Conservation (phyloP, 2,888 invertebrate genomes). For the Cephus spinipes region DNA sequence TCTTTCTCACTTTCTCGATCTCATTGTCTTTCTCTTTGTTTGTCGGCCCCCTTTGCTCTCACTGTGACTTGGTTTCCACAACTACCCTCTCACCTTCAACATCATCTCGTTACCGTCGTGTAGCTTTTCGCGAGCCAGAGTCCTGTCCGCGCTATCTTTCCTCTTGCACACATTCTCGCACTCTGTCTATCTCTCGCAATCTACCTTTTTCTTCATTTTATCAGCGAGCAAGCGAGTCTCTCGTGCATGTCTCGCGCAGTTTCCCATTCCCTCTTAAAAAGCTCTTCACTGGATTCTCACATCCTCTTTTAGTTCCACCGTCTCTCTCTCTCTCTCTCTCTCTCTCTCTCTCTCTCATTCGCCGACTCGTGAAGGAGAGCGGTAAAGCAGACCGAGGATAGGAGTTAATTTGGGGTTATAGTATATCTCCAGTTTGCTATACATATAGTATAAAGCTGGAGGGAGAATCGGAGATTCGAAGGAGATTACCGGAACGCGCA, state of each 20-base stretch:
- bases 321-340: no score
- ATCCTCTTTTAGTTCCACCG: neutral
- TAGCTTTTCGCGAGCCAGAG: neutral
- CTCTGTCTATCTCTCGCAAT: neutral
- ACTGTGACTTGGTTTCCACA: neutral
- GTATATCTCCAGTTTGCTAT: neutral
- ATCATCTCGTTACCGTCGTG: neutral
- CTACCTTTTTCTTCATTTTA: neutral
- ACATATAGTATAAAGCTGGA: neutral
- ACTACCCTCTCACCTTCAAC: neutral
- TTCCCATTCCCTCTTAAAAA: neutral
- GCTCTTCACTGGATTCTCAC: neutral
- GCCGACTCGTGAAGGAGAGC: neutral
- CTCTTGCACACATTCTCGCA: neutral
- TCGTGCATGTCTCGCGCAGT: neutral
- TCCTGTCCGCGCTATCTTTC: neutral
- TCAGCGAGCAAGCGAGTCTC: neutral
- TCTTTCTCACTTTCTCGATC: neutral
- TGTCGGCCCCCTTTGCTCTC: neutral
- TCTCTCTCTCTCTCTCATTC: neutral
- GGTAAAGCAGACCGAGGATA: neutral
- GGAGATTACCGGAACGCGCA: conserved; percentile 7
- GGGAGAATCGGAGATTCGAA: conserved; percentile 3
- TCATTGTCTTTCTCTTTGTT: neutral
- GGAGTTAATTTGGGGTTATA: conserved; percentile 6